A percentile compares a stretch with the other conserved stretches of the same genome.
These are phyloP conservation scores for Xiphorhynchus elegans DNA, from an alignment of 2,113 vertebrate species.

Conservation along the genomic window DNA sequence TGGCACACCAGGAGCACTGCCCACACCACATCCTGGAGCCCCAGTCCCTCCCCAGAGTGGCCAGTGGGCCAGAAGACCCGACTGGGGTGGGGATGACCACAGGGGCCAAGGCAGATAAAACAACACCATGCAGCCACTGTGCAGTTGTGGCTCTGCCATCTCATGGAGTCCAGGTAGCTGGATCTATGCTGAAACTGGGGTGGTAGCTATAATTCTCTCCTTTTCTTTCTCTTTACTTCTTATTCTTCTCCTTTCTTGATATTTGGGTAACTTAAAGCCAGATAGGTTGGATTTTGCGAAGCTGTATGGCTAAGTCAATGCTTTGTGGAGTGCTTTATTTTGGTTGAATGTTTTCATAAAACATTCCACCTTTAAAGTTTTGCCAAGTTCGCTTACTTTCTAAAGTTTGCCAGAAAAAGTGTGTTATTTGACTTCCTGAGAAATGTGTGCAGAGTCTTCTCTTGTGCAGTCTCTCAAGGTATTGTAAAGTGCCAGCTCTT, in stretches of 20 bases:
- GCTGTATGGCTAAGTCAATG: neutral
- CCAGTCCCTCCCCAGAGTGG: neutral
- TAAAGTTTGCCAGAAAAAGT: neutral
- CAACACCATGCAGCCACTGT: neutral
- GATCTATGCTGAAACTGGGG: neutral
- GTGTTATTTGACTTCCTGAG: neutral
- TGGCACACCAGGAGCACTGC: neutral
- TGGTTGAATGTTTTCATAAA: neutral
- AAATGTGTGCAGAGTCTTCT: neutral
- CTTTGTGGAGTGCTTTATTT: neutral
- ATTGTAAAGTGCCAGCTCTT: too few species aligned
- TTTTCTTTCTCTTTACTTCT: neutral
- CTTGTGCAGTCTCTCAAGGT: neutral
- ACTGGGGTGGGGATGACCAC: too few species aligned
- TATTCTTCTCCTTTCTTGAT: neutral
- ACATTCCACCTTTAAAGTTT: neutral
- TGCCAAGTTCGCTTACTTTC: neutral
- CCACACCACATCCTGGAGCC: too few species aligned
- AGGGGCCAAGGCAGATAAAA: neutral
- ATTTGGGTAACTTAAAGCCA: neutral
- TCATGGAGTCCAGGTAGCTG: neutral
- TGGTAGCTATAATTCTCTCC: neutral
- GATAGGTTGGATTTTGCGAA: neutral
- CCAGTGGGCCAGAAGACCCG: neutral
- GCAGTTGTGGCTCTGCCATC: neutral